Base-by-base conservation (phyloP, 2,113 vertebrate species). In the Hippocampus zosterae region DNA sequence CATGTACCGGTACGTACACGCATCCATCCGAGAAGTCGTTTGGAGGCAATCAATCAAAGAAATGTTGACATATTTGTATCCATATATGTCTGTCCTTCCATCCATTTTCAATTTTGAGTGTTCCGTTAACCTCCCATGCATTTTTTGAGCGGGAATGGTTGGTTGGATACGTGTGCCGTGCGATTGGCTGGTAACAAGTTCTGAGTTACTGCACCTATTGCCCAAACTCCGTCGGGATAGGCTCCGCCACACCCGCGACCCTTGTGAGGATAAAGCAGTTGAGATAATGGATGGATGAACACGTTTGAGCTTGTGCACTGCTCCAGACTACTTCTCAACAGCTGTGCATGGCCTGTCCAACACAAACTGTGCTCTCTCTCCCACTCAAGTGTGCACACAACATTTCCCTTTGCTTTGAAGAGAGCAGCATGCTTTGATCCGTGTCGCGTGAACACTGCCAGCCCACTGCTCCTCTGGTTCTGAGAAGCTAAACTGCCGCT, bases 261-360 rank as follows among this genome's bases (percentile, higher is more conserved):
- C 33, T 37, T 37, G 5, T 37, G 33, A 37, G 33, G 5, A 37
- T 37, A 37, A 37, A 37, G 33, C 33, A 5, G 33, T 37, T 37
- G 5, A 37, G 33, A 37, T 37, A 37, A 37, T 37, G 33, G 33
- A 37, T 37, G 5, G 33, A 37, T 37, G 33, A 5, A 37, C 71
- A 79, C 76, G 72, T 83, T 75, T 83, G 65, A 78, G 78, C 75
- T 76, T 79, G 82, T 81, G 67, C 67, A 29, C 65, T 67, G 77
- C 80, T 71, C 57, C 48, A 79, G 52, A 75, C 75, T 76, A 67
- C 81, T 76, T 78, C 81, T 84, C 74, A 87, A 84, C 86, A 90
- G 85, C 84, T 90, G 89, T 83, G 80, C 77, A 70, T 70, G 72
- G 84, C 80, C 77, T 81, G 81, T 84, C 83, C 79, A 81, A 83